phyloP scores from a whole-genome alignment of 2,888 invertebrate species.

The Schizotus pectinicornis region DNA sequence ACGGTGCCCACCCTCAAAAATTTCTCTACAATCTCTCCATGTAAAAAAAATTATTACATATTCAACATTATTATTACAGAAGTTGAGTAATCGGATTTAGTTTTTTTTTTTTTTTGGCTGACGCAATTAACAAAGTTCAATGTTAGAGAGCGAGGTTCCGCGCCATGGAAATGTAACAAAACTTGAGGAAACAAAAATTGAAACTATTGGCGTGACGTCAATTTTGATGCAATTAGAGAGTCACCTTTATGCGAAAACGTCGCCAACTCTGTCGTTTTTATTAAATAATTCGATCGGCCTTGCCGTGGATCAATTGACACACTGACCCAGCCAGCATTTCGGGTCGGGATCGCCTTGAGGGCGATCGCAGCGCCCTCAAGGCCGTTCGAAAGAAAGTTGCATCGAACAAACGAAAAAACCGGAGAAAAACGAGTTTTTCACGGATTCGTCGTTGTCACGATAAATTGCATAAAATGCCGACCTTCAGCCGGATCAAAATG shows the following conservation, averaged over 20 bases:
- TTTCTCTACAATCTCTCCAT: too few relatives aligned
- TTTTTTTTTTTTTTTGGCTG: conserved; percentile 3
- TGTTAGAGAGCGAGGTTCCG: not conserved
- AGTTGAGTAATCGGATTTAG: not conserved
- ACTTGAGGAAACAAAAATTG: too few relatives aligned
- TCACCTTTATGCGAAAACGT: not conserved
- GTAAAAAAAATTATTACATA: too few relatives aligned
- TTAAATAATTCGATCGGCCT: conserved; percentile 18
- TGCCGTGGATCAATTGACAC: conserved; percentile 33
- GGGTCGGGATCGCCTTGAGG: conserved; percentile 25
- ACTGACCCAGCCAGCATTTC: conserved; percentile 29
- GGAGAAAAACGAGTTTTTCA: not conserved
- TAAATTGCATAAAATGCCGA: not conserved
- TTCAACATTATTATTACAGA: too few relatives aligned
- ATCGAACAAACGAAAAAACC: not conserved
- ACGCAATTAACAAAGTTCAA: conserved; percentile 15
- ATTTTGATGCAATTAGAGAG: too few relatives aligned
- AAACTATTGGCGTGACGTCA: too few relatives aligned
- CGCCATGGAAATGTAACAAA: too few relatives aligned
- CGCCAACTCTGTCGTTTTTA: conserved; percentile 6
- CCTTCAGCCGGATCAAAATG: conserved; percentile 7
- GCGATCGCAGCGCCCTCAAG: too few relatives aligned
- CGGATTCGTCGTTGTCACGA: too few relatives aligned
- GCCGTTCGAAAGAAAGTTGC: not conserved
- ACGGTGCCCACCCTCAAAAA: too few relatives aligned